phyloP scores from a whole-genome alignment of 1,140 invertebrate genomes.

The Proctacanthus coquilletti region DNA sequence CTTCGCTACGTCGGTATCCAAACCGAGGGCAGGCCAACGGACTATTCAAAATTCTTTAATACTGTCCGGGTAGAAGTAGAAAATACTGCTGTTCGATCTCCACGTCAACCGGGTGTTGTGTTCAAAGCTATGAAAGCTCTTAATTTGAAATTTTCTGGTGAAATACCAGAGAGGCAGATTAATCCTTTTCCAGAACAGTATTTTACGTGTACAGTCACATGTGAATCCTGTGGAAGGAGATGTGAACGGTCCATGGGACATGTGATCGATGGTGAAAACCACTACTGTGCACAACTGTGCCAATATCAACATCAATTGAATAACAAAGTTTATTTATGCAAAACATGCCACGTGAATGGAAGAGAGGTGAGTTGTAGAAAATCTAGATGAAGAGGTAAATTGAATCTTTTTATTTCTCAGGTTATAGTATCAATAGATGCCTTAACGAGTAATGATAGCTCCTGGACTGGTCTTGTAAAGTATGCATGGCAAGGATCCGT shows the following conservation, averaged over 20 bases:
- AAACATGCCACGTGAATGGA: slow-evolving; percentile 32
- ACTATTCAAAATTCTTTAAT: slow-evolving; percentile 36
- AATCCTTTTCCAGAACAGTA: slow-evolving; percentile 64
- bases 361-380: slow-evolving; percentile 19
- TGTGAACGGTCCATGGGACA: slow-evolving; percentile 68
- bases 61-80: slow-evolving; percentile 41
- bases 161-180: slow-evolving; percentile 42
- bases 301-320: slow-evolving; percentile 65
- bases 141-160: slow-evolving; percentile 62
- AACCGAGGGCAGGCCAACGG: slow-evolving; percentile 35
- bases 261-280: slow-evolving; percentile 45
- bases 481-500: slow-evolving; percentile 72
- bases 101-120: slow-evolving; percentile 46
- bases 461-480: slow-evolving; percentile 55
- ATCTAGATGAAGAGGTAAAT: neutral
- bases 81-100: slow-evolving; percentile 51
- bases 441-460: slow-evolving; percentile 46
- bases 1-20: slow-evolving; percentile 31
- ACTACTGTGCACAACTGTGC: slow-evolving; percentile 40
- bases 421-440: slow-evolving; percentile 41
- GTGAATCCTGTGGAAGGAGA: slow-evolving; percentile 53
- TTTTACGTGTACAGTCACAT: slow-evolving; percentile 59
- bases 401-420: slow-evolving; percentile 11
- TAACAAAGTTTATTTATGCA: slow-evolving; percentile 61
- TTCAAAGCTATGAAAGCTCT: slow-evolving; percentile 50